Percentiles rank a stretch among this genome's conserved stretches.
These are phyloP conservation scores for Odontocolon sp. DNA, from an alignment of 2,888 invertebrate species.

Conservation along the genomic window DNA sequence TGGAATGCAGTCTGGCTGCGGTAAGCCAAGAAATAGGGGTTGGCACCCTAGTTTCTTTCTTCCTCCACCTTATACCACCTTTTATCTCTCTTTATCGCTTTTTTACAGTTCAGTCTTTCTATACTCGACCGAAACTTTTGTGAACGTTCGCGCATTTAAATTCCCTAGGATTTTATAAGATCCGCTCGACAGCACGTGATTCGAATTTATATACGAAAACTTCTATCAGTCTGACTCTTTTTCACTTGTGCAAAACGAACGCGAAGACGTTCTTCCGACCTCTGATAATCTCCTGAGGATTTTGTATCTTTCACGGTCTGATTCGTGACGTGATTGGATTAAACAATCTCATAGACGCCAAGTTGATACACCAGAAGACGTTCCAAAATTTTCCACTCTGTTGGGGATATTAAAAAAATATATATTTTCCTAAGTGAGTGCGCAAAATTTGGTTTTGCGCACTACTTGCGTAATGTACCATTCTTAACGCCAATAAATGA, in stretches of 20 bases:
- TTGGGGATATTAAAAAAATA: too few species aligned
- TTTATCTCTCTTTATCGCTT: not conserved
- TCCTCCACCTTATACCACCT: not conserved
- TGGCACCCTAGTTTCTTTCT: not conserved
- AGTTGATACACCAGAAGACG: too few species aligned
- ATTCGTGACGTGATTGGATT: conserved; percentile 14
- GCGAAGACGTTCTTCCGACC: too few species aligned
- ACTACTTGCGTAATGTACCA: too few species aligned
- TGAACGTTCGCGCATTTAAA: not conserved
- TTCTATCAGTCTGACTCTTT: not conserved
- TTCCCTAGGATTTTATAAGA: conserved; percentile 11
- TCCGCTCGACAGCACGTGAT: conserved; percentile 6
- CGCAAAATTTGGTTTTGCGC: too few species aligned
- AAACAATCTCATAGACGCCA: not conserved
- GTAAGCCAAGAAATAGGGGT: conserved; percentile 1
- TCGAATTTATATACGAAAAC: conserved; percentile 3
- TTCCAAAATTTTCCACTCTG: too few species aligned
- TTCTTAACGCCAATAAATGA: not conserved
- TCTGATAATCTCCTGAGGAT: not conserved
- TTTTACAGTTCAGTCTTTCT: not conserved
- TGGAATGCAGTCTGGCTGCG: not conserved
- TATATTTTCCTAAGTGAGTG: too few species aligned
- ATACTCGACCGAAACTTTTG: not conserved
- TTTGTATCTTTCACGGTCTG: not conserved
- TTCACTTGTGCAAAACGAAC: not conserved